A percentile compares a stretch with the other conserved stretches of the same genome.
Conservation (phyloP, 2,113 vertebrate species). For the Elanoides forficatus region DNA sequence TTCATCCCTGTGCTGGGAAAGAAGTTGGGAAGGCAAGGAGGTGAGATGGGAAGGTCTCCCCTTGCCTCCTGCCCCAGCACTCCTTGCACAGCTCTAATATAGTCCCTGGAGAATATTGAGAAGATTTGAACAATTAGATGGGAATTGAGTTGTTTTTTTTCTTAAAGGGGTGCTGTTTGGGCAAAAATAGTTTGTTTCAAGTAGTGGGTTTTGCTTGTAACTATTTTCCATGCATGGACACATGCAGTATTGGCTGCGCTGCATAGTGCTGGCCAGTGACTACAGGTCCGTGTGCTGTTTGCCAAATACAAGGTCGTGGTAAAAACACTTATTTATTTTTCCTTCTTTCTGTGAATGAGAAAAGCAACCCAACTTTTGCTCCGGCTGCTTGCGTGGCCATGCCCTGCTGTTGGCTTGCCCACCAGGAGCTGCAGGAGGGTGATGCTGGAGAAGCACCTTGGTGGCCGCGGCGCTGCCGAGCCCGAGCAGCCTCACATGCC, state of each 20-base stretch:
- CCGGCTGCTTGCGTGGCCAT: accelerated
- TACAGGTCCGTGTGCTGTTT: accelerated
- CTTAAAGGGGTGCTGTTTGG: background rate
- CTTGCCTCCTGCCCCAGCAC: background rate
- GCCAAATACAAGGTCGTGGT: background rate
- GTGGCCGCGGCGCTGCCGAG: accelerated
- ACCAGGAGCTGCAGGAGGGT: background rate
- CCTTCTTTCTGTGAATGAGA: too few relatives aligned
- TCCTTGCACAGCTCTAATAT: background rate
- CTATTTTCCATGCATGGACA: accelerated
- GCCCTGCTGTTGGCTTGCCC: too few relatives aligned
- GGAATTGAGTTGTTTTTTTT: background rate
- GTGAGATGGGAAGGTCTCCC: background rate
- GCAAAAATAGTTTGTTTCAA: background rate
- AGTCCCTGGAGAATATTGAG: background rate
- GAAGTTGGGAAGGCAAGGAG: background rate
- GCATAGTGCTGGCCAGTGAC: background rate
- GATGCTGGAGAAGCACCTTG: background rate
- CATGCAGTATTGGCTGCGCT: accelerated
- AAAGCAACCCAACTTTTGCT: background rate
- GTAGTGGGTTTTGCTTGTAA: background rate
- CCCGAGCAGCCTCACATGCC: accelerated
- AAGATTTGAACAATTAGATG: background rate
- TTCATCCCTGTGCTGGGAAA: background rate
- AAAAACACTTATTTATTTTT: background rate